These are phyloP conservation scores for Vicugna pacos DNA, from an alignment of 2,113 vertebrate species.

Conservation along the genomic window DNA sequence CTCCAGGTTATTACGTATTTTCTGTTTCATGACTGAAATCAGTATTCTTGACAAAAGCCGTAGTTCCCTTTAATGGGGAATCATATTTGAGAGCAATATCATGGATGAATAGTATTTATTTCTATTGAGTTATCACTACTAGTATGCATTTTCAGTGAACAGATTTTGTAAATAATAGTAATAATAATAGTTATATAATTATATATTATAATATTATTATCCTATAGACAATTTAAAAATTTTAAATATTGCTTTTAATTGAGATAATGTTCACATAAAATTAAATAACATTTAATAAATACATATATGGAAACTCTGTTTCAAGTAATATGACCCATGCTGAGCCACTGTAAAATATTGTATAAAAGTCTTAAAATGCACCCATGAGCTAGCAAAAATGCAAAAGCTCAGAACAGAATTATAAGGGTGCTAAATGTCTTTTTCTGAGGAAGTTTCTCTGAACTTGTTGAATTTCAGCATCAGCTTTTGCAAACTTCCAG, in stretches of 20 bases:
- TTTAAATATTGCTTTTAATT: conserved; percentile 21
- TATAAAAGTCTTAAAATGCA: neutral
- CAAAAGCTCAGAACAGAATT: neutral
- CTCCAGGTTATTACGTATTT: neutral
- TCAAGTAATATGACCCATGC: neutral
- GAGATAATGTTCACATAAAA: neutral
- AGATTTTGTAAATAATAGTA: neutral
- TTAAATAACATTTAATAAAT: neutral
- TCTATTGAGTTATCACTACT: neutral
- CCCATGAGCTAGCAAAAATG: neutral
- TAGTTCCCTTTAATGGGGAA: neutral
- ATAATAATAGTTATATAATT: neutral
- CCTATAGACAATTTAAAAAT: neutral
- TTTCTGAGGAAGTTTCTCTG: neutral
- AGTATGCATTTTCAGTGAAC: neutral
- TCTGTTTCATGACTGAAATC: neutral
- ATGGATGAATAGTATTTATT: neutral
- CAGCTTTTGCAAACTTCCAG: neutral
- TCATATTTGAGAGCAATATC: neutral
- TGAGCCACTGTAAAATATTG: neutral
- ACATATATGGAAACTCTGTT: neutral
- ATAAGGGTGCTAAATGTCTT: neutral
- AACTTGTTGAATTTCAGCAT: neutral
- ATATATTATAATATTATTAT: neutral
- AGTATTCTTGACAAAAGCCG: neutral